Evolutionary conservation across 2,797 vertebrate genomes (phyloP), one percentile per base, ranked within the genome.

Genomic region (Numenius phaeopus): DNA sequence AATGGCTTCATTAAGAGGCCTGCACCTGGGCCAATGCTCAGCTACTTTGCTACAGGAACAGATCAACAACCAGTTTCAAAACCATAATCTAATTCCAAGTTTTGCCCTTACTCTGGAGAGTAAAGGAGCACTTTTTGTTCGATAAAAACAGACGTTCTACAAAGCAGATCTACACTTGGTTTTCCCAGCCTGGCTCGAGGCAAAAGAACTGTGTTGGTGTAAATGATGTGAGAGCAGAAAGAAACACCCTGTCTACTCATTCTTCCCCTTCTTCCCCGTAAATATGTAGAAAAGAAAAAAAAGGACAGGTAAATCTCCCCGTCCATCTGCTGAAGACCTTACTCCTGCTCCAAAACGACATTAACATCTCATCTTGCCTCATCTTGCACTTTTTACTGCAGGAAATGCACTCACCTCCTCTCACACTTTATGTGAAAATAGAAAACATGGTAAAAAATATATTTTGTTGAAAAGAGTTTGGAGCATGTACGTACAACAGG

Each of bases 231-330:
- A 47, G 18, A 14, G 7, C 29, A 65, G 47, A 78, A 72, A 7
- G 52, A 81, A 69, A 4, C 4, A 4, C 22, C 49, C 12, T 0
- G 0, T 14, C 39, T 52, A 29, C 10, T 46, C 3, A 2, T 52
- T 76, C 9, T 39, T 89, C 22, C 17, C 46, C 57, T 91, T 37
- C 37, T 52, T 42, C 6, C 18, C 14, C 2, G 22, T 16, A 21
- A 64, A 52, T 47, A n/a, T 3, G 20, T 3, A 11, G 26, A 47
- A 69, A 85, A 30, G 9, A 37, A 55, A 37, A 10, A 34, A 59
- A 1, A 29, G 11, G 66, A 66, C 6, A 83, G 9, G 21, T 7
- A 44, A 15, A 65, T 26, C 40, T 69, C 24, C 18, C 5, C 1
- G 0, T 42, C 17, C 54, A 52, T 24, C 54, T 76, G 20, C 32